Evolutionary conservation across 2,888 invertebrate genomes (phyloP).

Genomic region (Nomada fucata): DNA sequence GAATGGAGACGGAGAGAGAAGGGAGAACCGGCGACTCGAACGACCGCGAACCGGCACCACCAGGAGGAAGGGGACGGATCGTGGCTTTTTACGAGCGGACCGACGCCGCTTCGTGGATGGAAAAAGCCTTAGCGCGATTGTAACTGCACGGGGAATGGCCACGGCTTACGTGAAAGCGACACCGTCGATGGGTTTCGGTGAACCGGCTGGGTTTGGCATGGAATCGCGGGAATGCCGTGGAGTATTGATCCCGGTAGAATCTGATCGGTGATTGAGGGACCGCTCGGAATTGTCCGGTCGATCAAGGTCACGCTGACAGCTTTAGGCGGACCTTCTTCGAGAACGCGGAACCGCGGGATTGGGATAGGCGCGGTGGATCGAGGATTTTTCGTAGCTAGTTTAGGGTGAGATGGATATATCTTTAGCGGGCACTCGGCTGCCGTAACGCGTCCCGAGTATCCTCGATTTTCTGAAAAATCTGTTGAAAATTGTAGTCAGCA

Average conservation of each 20-base stretch:
- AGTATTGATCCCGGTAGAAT: constrained; percentile 12
- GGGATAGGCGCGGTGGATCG: too few species aligned
- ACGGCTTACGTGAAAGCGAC: constrained; percentile 22
- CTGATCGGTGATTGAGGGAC: constrained; percentile 9
- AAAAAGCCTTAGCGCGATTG: constrained; percentile 61
- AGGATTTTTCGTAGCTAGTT: too few species aligned
- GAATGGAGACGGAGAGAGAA: neutral
- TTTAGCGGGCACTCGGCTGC: too few species aligned
- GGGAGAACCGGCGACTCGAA: constrained; percentile 22
- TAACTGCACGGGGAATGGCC: constrained; percentile 34
- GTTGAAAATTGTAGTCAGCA: too few species aligned
- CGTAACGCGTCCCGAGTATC: too few species aligned
- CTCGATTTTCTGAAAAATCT: too few species aligned
- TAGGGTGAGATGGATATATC: too few species aligned
- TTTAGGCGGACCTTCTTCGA: too few species aligned
- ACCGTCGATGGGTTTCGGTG: neutral
- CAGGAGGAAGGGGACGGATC: constrained; percentile 2
- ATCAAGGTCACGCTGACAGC: neutral
- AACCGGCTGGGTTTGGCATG: constrained; percentile 14
- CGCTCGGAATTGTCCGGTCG: neutral
- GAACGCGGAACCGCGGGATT: too few species aligned
- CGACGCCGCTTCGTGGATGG: constrained; percentile 59
- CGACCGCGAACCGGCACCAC: constrained; percentile 25
- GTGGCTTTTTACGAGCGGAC: constrained; percentile 67
- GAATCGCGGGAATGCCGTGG: constrained; percentile 3